Percentiles rank a stretch among this genome's conserved stretches.
Conservation (phyloP, 2,113 vertebrate species). For the Calidris pygmaea region DNA sequence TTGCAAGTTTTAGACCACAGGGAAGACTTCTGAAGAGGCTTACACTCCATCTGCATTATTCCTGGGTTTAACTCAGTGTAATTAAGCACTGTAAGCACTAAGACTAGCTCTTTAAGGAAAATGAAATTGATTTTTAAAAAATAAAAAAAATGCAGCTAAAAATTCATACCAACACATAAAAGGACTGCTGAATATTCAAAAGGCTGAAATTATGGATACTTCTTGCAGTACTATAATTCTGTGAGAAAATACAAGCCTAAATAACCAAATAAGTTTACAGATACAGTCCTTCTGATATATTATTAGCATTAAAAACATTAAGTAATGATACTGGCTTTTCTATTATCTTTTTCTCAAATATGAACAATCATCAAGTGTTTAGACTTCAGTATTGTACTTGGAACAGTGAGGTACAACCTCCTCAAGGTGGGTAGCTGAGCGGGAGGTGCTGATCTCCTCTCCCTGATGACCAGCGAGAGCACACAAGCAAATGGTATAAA, state of each 20-base stretch:
- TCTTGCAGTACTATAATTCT: neutral
- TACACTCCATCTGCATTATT: neutral
- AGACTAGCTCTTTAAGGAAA: neutral
- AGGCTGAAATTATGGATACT: neutral
- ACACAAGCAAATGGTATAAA: neutral
- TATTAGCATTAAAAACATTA: neutral
- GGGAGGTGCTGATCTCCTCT: neutral
- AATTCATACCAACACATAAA: neutral
- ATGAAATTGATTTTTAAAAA: neutral
- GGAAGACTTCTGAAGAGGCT: neutral
- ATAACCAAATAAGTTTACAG: neutral
- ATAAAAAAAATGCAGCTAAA: neutral
- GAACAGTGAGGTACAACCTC: neutral
- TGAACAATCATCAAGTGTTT: neutral
- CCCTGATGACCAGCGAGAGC: neutral
- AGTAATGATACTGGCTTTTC: neutral
- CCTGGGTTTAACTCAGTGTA: neutral
- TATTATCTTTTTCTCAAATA: neutral
- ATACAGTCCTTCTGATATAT: neutral
- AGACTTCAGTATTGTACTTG: neutral
- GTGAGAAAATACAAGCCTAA: neutral
- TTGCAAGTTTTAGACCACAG: neutral
- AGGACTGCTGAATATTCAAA: neutral
- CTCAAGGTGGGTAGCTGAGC: rapidly evolving
- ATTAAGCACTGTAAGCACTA: neutral